Evolutionary conservation across 2,113 vertebrate genomes (phyloP), one percentile per base, ranked within the genome.

Genomic region (Cranoglanis bouderius): DNA sequence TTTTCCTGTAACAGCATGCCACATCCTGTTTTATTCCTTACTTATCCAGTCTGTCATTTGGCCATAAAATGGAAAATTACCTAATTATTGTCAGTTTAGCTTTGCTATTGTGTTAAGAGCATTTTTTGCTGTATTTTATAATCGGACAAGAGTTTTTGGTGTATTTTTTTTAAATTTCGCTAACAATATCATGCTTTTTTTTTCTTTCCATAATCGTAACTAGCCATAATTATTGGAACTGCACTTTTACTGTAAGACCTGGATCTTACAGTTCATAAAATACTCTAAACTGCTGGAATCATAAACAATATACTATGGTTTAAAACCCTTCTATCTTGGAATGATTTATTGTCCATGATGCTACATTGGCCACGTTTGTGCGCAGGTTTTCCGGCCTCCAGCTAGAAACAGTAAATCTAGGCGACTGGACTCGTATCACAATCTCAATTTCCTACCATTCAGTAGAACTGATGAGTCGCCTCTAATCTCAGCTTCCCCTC

Each of bases 401-500:
- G 51, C 51, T 53, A 32, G 38, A 82, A 38, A 53, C 80, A 43
- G 82, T 84, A 46, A 84, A 84, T 84, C 82, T 18, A 65, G 29
- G 12, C 16, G 38, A 84, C 16, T 81, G 78, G n/a, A 57, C 9
- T 82, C 1, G 10, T 38, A 82, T 82, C 51, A 82, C 32, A 59
- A 51, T 61, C 55, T 61, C 18, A 46, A 84, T 65, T 84, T 65
- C 82, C 80, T 84, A 12, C 57, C 2, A 19, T 65, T 84, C 57
- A n/a, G 9, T 46, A 65, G 8, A 63, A 84, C 59, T 18, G 24
- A 65, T 65, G 40, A 63, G 38, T 65, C 26, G 24, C 82, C 18
- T 84, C 59, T 84, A 84, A 84, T 84, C 82, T 63, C 59, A 65
- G 32, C 82, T 29, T 59, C 55, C 18, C 21, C 21, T 35, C 59